These are phyloP conservation scores for Thera obeliscata DNA, from an alignment of 2,888 invertebrate species.

Conservation along the genomic window DNA sequence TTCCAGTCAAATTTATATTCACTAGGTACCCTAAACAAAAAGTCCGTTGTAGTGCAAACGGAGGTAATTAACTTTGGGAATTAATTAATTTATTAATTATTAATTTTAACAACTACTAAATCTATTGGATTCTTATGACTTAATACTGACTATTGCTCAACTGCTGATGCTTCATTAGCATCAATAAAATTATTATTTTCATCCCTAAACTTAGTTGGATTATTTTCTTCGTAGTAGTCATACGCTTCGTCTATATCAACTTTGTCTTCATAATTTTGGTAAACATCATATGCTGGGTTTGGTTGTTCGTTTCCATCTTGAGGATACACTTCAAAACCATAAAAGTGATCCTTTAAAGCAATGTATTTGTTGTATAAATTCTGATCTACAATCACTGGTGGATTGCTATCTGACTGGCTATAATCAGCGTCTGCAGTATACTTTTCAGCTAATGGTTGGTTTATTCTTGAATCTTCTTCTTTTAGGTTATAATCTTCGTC, in stretches of 20 bases:
- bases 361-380: conserved; percentile 56
- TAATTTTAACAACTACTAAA: neutral
- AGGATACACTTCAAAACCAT: conserved; percentile 54
- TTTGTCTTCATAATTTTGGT: conserved; percentile 51
- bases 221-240: conserved; percentile 61
- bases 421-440: conserved; percentile 22
- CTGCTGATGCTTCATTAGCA: conserved; percentile 59
- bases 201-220: conserved; percentile 51
- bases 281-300: conserved; percentile 43
- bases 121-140: neutral
- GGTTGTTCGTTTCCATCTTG: conserved; percentile 47
- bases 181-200: conserved; percentile 64
- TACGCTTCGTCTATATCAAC: conserved; percentile 56
- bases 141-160: conserved; percentile 43
- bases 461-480: conserved; percentile 12
- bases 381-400: conserved; percentile 41
- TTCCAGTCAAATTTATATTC: no score
- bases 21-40: no score
- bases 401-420: conserved; percentile 25
- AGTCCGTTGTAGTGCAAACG: no score
- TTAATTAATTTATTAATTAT: no score
- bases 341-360: conserved; percentile 54
- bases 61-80: no score
- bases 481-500: conserved; percentile 22
- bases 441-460: conserved; percentile 13